Conservation (phyloP, 2,888 invertebrate species). For the Ommatoiulus sabulosus region DNA sequence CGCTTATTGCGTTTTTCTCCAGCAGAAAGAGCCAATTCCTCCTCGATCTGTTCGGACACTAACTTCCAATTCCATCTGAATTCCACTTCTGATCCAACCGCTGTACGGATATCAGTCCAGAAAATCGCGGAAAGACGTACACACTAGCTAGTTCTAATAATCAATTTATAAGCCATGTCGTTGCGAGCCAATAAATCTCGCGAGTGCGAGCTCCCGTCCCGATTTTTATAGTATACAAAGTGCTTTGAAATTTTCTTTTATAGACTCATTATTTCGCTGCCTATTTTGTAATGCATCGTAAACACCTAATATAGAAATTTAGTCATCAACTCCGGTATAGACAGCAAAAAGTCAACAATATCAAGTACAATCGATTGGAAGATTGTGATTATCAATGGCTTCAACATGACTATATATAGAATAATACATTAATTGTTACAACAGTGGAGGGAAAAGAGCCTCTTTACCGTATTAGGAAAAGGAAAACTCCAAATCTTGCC, state of each 20-base stretch:
- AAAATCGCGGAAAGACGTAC: neutral
- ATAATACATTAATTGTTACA: conserved; percentile 49
- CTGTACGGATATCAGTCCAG: neutral
- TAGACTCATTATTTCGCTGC: conserved; percentile 50
- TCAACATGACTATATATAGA: conserved; percentile 53
- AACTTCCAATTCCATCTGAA: neutral
- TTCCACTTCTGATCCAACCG: neutral
- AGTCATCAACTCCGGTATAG: conserved; percentile 53
- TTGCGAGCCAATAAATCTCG: conserved; percentile 35
- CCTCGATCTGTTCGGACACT: neutral
- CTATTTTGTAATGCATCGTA: conserved; percentile 50
- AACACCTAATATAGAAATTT: conserved; percentile 53
- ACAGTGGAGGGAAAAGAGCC: conserved; percentile 51
- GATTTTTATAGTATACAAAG: conserved; percentile 42
- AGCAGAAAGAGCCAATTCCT: neutral
- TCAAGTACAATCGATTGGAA: conserved; percentile 54
- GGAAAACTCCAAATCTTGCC: conserved; percentile 23
- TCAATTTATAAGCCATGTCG: conserved; percentile 41
- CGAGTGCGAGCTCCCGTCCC: conserved; percentile 1
- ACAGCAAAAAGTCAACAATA: conserved; percentile 54
- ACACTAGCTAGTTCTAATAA: neutral
- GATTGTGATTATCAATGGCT: conserved; percentile 54
- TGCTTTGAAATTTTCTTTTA: conserved; percentile 39
- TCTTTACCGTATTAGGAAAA: conserved; percentile 6
- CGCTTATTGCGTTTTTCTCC: neutral